Percentiles rank a stretch among this genome's conserved stretches.
phyloP scores from a whole-genome alignment of 2,113 vertebrate genomes.

The Mola mola region DNA sequence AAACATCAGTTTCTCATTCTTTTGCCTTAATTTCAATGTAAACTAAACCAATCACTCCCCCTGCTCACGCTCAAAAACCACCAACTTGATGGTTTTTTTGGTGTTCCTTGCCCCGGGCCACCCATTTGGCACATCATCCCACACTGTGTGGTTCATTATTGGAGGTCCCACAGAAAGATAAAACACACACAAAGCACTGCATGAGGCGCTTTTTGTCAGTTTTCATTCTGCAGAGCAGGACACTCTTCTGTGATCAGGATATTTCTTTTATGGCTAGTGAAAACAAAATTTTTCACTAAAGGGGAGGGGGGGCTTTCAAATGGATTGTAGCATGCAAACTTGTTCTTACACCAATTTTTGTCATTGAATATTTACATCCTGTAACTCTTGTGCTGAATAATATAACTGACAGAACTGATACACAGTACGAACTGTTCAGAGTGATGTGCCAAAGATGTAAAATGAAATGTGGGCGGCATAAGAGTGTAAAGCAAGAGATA shows the following conservation, averaged over 20 bases:
- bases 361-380: not conserved
- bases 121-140: slow-evolving; percentile 62
- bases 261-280: not conserved
- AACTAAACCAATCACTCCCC: slow-evolving; percentile 71
- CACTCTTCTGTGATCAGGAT: slow-evolving; percentile 1
- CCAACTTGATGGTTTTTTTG: slow-evolving; percentile 80
- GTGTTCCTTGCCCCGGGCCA: slow-evolving; percentile 73
- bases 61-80: slow-evolving; percentile 68
- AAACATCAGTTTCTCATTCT: slow-evolving; percentile 79
- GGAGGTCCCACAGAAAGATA: slow-evolving; percentile 44
- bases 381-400: not conserved
- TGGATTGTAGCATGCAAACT: not conserved
- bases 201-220: slow-evolving; percentile 3
- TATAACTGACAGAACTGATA: not conserved
- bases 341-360: not conserved
- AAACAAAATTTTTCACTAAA: not conserved
- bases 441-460: not conserved
- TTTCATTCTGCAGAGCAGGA: slow-evolving; percentile 19
- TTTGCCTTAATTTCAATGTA: slow-evolving; percentile 79
- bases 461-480: not conserved
- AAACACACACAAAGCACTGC: slow-evolving; percentile 13
- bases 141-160: slow-evolving; percentile 61
- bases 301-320: not conserved
- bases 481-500: not conserved
- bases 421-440: not conserved